Evolutionary conservation across 2,888 invertebrate species (phyloP), one percentile per base, ranked within the genome.

Genomic region (Drosophila hawaiiensis): DNA sequence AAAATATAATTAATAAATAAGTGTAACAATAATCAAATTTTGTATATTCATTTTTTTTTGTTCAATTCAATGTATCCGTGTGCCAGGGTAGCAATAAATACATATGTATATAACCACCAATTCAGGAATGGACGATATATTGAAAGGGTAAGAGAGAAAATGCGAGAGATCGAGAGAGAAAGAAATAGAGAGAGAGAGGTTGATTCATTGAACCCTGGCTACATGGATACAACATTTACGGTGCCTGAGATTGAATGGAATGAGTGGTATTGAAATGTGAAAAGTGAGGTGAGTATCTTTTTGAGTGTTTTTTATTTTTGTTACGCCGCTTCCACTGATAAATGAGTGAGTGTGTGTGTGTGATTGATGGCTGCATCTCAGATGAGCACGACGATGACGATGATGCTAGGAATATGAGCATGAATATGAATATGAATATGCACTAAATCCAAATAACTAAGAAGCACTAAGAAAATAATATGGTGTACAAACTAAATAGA

Each of bases 371-470:
- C 60, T 63, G 55, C 43, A 66, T 28, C 41, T 69, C 25, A 39
- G 49, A 53, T 62, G 61, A 59, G 16, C 33, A 28, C 39, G 37
- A 28, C 16, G 9, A 47, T 47, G 37, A 28, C 12, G 9, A 47
- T 47, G 22, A 7, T 47, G 47, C 47, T 47, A 16, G 22, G 22
- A 22, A 25, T 16, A 14, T 47, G 22, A 47, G 22, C 43, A 43
- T 43, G 43, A 35, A 35, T 31, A 16, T 53, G 53, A 14, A 16
- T 39, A 39, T 7, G 7, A 19, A 35, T 47, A 4, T 55, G 47
- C 76, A 64, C 68, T 69, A 62, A 62, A 55, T 53, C 62, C 53
- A 69, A 70, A 55, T 67, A 80, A 82, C 78, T 70, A 78, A 71
- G 55, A 78, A 80, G 78, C 78, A 53, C 82, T 73, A 73, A 61